A percentile compares a stretch with the other conserved stretches of the same genome.
These are phyloP conservation scores for Barypeithes pellucidus DNA, from an alignment of 2,888 invertebrate genomes.

Conservation along the genomic window DNA sequence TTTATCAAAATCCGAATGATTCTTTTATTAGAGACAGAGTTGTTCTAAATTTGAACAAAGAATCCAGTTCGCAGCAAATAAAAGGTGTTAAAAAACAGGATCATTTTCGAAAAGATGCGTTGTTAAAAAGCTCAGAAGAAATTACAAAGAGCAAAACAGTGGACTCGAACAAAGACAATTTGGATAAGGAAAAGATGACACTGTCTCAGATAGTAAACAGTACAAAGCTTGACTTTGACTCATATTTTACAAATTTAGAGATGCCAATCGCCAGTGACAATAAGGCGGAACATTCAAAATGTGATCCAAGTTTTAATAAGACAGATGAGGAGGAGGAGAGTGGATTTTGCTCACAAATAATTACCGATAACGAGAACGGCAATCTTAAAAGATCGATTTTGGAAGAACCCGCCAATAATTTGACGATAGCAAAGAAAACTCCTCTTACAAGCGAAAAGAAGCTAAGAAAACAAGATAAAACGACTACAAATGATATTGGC, in stretches of 20 bases:
- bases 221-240: constrained; percentile 9
- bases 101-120: not conserved
- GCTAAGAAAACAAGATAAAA: not conserved
- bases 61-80: not conserved
- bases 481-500: constrained; percentile 39
- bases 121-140: not conserved
- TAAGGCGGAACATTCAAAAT: not conserved
- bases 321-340: constrained; percentile 18
- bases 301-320: not conserved
- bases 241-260: not conserved
- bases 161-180: no score
- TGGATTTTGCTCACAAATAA: constrained; percentile 14
- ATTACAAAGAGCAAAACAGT: not conserved
- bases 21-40: not conserved
- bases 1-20: not conserved
- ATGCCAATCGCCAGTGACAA: not conserved
- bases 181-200: no score
- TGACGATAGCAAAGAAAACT: not conserved
- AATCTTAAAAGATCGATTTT: not conserved
- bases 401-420: not conserved
- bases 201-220: constrained; percentile 12
- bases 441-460: not conserved
- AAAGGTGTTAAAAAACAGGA: not conserved
- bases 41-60: not conserved
- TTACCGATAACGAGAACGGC: not conserved